These are phyloP conservation scores for Cranoglanis bouderius DNA, from an alignment of 2,113 vertebrate species.

Conservation along the genomic window DNA sequence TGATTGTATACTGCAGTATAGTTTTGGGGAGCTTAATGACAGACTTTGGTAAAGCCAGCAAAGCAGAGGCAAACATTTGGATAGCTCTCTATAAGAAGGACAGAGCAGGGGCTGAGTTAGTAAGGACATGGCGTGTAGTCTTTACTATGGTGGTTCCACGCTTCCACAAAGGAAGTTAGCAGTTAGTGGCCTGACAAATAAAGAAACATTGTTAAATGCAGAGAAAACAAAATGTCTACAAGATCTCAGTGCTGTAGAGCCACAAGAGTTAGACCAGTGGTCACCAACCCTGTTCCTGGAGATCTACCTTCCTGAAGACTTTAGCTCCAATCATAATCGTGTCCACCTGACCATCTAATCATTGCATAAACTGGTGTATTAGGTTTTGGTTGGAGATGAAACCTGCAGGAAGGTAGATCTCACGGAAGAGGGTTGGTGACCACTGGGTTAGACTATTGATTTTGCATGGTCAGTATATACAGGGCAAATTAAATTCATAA, in stretches of 20 bases:
- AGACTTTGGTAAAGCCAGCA: constrained; percentile 98
- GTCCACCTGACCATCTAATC: no score
- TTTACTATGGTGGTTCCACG: constrained; percentile 46
- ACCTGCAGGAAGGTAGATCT: no score
- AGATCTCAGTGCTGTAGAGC: constrained; percentile 5
- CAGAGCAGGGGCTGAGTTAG: constrained; percentile 84
- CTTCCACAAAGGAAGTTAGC: constrained; percentile 46
- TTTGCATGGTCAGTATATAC: constrained; percentile 13
- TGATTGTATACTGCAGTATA: constrained; percentile 96
- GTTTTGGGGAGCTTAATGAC: constrained; percentile 99
- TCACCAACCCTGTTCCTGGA: no score
- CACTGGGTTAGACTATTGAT: neutral
- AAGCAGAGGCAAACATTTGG: constrained; percentile 94
- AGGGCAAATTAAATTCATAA: neutral
- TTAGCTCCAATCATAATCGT: no score
- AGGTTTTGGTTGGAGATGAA: no score
- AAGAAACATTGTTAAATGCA: constrained; percentile 51
- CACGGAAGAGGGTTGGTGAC: no score
- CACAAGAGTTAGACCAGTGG: constrained; percentile 13
- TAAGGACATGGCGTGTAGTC: constrained; percentile 65
- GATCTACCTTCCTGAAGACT: no score
- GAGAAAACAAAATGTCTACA: constrained; percentile 37
- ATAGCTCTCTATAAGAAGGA: constrained; percentile 95
- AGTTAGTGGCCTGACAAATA: constrained; percentile 53
- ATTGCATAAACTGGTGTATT: no score